Evolutionary conservation across 2,113 vertebrate genomes (phyloP).

Genomic region (Oxygymnocypris stewartii): DNA sequence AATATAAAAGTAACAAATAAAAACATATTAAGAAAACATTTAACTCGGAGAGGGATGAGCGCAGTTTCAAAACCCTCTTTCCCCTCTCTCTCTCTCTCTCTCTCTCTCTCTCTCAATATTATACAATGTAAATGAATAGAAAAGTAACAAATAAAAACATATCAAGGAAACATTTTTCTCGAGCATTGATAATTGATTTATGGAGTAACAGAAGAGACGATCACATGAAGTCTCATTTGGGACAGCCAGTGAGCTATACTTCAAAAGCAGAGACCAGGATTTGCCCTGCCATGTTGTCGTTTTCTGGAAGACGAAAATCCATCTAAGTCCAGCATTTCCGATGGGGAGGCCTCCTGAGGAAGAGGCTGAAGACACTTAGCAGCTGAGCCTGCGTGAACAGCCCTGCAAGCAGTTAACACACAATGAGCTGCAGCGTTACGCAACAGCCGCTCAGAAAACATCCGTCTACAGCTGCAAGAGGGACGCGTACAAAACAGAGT

Average conservation of each 20-base stretch:
- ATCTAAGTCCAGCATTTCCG: constrained; percentile 59
- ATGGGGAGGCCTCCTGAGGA: constrained; percentile 56
- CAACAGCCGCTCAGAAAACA: constrained; percentile 63
- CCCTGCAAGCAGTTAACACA: constrained; percentile 63
- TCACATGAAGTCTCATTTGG: constrained; percentile 53
- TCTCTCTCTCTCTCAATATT: constrained; percentile 37
- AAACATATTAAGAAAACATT: constrained; percentile 66
- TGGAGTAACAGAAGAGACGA: constrained; percentile 63
- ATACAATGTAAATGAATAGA: constrained; percentile 58
- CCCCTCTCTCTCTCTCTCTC: background rate
- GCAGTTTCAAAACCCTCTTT: constrained; percentile 56
- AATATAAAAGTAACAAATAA: constrained; percentile 43
- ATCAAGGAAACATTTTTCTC: constrained; percentile 66
- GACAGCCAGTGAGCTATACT: constrained; percentile 57
- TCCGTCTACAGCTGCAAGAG: constrained; percentile 59
- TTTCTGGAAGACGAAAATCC: constrained; percentile 62
- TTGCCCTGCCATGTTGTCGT: constrained; percentile 46
- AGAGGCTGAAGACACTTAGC: constrained; percentile 62
- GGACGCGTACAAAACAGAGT: constrained; percentile 55
- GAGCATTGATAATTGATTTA: constrained; percentile 74
- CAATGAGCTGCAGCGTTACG: constrained; percentile 66
- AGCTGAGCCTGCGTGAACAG: constrained; percentile 54
- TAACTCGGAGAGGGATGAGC: constrained; percentile 53
- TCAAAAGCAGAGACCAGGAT: constrained; percentile 55
- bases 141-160: constrained; percentile 54